phyloP scores from a whole-genome alignment of 2,888 invertebrate genomes.

The Clivina fossor region DNA sequence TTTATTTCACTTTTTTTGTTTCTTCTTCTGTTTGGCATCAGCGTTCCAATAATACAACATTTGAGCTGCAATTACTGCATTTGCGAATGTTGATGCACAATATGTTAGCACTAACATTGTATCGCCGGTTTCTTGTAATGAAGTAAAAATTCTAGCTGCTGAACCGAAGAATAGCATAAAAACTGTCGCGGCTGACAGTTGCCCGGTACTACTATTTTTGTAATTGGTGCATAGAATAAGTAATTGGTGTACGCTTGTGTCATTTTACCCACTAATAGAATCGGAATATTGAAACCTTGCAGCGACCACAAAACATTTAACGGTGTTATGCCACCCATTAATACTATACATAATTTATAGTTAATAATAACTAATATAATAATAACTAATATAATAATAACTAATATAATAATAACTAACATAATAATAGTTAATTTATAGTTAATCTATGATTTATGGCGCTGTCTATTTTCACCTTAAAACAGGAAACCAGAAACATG shows the following conservation, averaged over 20 bases:
- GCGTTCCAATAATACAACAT: constrained; percentile 83
- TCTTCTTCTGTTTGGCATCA: constrained; percentile 52
- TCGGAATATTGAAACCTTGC: constrained; percentile 75
- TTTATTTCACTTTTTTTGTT: constrained; percentile 27
- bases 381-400: no score
- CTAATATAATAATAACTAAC: no score
- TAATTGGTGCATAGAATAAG: no score
- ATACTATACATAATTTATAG: constrained; percentile 62
- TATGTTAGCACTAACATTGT: constrained; percentile 80
- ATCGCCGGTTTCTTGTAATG: constrained; percentile 97
- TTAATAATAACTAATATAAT: no score
- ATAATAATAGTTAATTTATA: no score
- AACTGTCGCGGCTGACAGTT: constrained; percentile 88
- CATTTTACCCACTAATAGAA: constrained; percentile 83
- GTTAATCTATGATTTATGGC: no score
- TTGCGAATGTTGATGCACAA: constrained; percentile 71
- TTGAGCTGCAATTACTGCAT: constrained; percentile 82
- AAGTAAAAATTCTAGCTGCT: constrained; percentile 93
- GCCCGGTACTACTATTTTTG: constrained; percentile 88
- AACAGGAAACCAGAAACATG: no score
- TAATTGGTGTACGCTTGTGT: constrained; percentile 82
- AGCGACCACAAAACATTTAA: constrained; percentile 74
- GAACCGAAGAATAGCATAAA: constrained; percentile 86
- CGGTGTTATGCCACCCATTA: constrained; percentile 76
- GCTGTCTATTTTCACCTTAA: no score